Conservation (phyloP, 1,140 invertebrate genomes). For the Phymastichus coffea region DNA sequence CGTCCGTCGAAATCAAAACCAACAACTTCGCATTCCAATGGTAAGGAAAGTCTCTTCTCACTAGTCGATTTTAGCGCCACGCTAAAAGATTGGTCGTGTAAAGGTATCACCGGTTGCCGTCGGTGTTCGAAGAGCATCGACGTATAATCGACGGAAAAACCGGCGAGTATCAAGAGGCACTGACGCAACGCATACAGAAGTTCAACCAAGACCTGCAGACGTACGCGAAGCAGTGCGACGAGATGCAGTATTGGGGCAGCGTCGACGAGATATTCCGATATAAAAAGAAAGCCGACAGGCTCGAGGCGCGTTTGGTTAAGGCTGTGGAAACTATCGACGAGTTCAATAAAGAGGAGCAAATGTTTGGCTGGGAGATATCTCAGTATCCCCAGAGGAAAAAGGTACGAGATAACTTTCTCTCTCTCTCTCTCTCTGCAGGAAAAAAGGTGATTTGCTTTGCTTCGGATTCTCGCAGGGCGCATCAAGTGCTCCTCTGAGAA, state of each 20-base stretch:
- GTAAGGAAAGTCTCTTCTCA: constrained; percentile 42
- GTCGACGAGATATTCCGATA: constrained; percentile 85
- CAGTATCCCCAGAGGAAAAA: constrained; percentile 82
- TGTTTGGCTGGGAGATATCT: constrained; percentile 87
- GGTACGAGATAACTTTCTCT: constrained; percentile 50
- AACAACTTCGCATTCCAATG: constrained; percentile 86
- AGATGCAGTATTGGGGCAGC: constrained; percentile 86
- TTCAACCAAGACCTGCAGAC: constrained; percentile 80
- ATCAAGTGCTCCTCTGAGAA: too few relatives aligned
- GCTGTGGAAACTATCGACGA: constrained; percentile 82
- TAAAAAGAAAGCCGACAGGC: constrained; percentile 72
- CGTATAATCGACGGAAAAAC: constrained; percentile 80
- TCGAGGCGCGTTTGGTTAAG: constrained; percentile 66
- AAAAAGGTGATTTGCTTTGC: constrained; percentile 11
- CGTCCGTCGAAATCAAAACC: constrained; percentile 80
- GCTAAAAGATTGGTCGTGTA: too few relatives aligned
- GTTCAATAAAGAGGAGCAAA: constrained; percentile 89
- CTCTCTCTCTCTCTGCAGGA: too few relatives aligned
- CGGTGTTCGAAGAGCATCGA: constrained; percentile 79
- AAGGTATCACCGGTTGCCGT: constrained; percentile 72
- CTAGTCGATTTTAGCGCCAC: neutral
- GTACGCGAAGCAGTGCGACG: constrained; percentile 79
- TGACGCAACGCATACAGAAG: constrained; percentile 69
- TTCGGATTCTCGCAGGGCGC: too few relatives aligned
- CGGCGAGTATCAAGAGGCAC: constrained; percentile 79